These are phyloP conservation scores for Alentia gelatinosa DNA, from an alignment of 2,888 invertebrate species.

Conservation along the genomic window DNA sequence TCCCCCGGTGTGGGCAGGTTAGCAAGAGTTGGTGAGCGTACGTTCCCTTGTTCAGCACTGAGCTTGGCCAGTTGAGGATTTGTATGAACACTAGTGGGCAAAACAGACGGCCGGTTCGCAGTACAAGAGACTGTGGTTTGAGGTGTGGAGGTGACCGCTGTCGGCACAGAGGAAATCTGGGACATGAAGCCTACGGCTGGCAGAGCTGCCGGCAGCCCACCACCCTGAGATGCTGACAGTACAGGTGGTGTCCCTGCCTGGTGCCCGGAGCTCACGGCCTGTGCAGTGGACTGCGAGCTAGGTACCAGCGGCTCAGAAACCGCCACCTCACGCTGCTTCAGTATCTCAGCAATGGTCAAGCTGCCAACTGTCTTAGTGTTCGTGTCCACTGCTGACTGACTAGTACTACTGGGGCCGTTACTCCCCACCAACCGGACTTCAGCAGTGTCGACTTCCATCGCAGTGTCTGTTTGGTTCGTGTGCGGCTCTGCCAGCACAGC, in stretches of 20 bases:
- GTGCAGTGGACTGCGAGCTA: background rate
- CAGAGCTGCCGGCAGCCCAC: background rate
- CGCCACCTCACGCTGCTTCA: conserved; percentile 11
- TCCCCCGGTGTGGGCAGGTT: conserved; percentile 44
- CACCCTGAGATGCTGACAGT: conserved; percentile 11
- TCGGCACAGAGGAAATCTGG: background rate
- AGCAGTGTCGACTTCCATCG: conserved; percentile 41
- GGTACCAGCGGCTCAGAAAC: background rate
- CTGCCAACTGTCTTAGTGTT: background rate
- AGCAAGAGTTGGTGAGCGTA: conserved; percentile 35
- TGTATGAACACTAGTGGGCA: background rate
- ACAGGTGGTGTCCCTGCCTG: background rate
- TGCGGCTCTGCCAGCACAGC: background rate
- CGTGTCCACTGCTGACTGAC: background rate
- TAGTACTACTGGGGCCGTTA: background rate
- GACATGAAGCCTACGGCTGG: conserved; percentile 8
- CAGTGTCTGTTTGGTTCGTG: background rate
- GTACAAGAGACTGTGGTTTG: conserved; percentile 44
- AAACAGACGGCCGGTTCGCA: background rate
- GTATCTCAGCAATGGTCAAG: conserved; percentile 47
- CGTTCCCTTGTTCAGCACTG: conserved; percentile 9
- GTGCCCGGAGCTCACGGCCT: background rate
- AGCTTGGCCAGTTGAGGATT: conserved; percentile 25
- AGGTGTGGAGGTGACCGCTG: background rate
- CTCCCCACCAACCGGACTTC: background rate